Conservation (phyloP, 2,113 vertebrate genomes). For the Notarius quadriscutis region DNA sequence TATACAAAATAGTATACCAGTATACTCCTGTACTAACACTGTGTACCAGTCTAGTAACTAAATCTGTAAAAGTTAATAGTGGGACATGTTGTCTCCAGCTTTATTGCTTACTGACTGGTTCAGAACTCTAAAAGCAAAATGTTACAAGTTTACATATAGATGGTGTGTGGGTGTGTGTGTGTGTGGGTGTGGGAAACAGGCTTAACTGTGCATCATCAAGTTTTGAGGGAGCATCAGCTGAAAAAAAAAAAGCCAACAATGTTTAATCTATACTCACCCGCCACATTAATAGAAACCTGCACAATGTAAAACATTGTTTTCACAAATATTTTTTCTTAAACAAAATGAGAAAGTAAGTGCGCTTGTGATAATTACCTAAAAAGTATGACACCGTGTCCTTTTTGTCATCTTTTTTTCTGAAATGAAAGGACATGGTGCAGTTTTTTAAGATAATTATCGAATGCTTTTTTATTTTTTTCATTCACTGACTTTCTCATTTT, state of each 20-base stretch:
- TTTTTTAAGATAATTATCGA: too few species aligned
- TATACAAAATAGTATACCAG: not conserved
- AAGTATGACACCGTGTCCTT: too few species aligned
- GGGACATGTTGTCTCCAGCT: not conserved
- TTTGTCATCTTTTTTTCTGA: too few species aligned
- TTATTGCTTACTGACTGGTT: not conserved
- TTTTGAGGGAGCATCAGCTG: too few species aligned
- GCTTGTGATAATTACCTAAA: too few species aligned
- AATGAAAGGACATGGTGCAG: too few species aligned
- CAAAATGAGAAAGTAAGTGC: too few species aligned
- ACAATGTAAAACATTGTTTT: not conserved
- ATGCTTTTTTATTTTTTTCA: too few species aligned
- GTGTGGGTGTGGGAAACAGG: not conserved
- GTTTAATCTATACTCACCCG: not conserved
- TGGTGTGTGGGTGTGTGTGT: not conserved
- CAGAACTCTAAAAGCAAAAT: not conserved
- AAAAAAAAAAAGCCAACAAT: not conserved
- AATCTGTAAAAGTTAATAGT: not conserved
- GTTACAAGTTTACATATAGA: not conserved
- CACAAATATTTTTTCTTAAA: not conserved
- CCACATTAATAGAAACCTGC: not conserved
- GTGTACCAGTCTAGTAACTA: not conserved
- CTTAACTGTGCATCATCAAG: not conserved
- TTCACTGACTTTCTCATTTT: too few species aligned
- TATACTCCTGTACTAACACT: not conserved